These are phyloP conservation scores for Ailuropoda melanoleuca DNA, from an alignment of 2,113 vertebrate species.

Conservation along the genomic window DNA sequence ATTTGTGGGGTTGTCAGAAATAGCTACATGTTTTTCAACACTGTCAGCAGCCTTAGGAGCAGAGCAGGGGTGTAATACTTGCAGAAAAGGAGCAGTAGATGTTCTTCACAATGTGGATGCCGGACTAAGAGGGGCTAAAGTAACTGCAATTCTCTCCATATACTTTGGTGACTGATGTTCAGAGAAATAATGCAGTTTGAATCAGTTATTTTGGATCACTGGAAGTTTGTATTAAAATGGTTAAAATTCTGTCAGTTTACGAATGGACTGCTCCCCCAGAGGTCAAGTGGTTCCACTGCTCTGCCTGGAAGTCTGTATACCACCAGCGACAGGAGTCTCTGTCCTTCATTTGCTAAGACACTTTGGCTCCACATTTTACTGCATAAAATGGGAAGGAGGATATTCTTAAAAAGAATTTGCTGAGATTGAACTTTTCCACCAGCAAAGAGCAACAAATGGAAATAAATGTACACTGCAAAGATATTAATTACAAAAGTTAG, in stretches of 20 bases:
- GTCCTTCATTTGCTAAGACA: not conserved
- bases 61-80: not conserved
- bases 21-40: not conserved
- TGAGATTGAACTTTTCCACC: not conserved
- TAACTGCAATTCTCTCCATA: not conserved
- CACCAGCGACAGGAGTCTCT: not conserved
- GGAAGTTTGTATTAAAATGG: not conserved
- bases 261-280: not conserved
- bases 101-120: not conserved
- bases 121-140: not conserved
- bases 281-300: not conserved
- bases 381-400: not conserved
- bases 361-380: not conserved
- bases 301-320: not conserved
- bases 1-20: not conserved
- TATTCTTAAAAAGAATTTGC: slow-evolving; percentile 2
- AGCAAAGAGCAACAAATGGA: not conserved
- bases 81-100: not conserved
- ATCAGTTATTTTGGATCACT: not conserved
- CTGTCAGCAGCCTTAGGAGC: not conserved
- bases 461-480: not conserved
- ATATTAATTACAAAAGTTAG: not conserved
- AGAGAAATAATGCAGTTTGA: not conserved
- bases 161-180: not conserved
- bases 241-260: not conserved